Conservation (phyloP, 2,888 invertebrate species). For the Auanema sp. region DNA sequence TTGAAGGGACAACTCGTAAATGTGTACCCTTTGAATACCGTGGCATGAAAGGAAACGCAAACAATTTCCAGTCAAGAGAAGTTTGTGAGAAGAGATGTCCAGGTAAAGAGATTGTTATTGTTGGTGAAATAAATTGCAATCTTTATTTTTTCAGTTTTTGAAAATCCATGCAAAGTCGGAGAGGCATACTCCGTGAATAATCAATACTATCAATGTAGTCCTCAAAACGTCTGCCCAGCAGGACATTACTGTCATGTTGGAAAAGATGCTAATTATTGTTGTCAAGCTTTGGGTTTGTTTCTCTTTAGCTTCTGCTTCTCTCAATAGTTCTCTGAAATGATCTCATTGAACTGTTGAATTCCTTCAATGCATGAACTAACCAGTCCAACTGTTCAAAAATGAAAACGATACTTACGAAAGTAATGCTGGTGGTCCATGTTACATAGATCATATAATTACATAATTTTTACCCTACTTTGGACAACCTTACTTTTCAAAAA, state of each 20-base stretch:
- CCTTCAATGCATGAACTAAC: not conserved
- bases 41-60: conserved; percentile 52
- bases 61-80: conserved; percentile 52
- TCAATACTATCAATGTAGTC: conserved; percentile 39
- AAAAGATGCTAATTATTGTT: conserved; percentile 49
- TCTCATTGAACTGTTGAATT: not conserved
- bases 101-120: conserved; percentile 9
- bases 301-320: not conserved
- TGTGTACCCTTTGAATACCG: conserved; percentile 51
- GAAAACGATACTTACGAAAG: too few relatives aligned
- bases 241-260: conserved; percentile 60
- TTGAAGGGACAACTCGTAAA: conserved; percentile 38
- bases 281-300: conserved; percentile 47
- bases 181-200: conserved; percentile 42
- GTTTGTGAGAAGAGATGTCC: conserved; percentile 49
- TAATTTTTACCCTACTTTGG: too few relatives aligned
- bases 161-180: conserved; percentile 56
- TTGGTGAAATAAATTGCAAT: not conserved
- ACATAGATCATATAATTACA: too few relatives aligned
- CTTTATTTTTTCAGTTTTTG: conserved; percentile 38
- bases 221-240: conserved; percentile 45
- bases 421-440: too few relatives aligned
- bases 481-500: conserved; percentile 11
- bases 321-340: not conserved
- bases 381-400: not conserved